Conservation (phyloP, 2,888 invertebrate species). For the Timema cristinae region DNA sequence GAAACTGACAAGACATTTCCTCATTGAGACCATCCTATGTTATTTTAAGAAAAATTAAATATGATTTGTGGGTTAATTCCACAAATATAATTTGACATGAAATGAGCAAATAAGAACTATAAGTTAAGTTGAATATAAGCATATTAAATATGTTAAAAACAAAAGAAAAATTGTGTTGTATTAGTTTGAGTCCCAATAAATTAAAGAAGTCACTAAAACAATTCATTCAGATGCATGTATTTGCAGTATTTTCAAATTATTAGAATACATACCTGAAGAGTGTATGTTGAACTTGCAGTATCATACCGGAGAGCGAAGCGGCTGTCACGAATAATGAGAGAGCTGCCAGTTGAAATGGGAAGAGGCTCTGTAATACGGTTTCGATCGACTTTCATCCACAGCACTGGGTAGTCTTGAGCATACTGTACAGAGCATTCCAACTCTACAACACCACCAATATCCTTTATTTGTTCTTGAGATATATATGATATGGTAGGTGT, state of each 20-base stretch:
- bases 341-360: conserved; percentile 78
- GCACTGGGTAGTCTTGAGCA: conserved; percentile 78
- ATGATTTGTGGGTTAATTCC: no score
- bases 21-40: no score
- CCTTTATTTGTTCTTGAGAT: conserved; percentile 86
- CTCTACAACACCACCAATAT: conserved; percentile 86
- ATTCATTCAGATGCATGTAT: not conserved
- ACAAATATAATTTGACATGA: no score
- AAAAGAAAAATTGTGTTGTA: no score
- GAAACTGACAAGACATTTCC: no score
- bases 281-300: conserved; percentile 73
- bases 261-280: conserved; percentile 55
- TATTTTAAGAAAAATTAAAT: no score
- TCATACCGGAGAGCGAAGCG: conserved; percentile 78
- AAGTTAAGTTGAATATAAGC: no score
- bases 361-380: conserved; percentile 62
- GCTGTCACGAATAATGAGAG: conserved; percentile 78
- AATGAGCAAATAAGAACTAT: no score
- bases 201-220: not conserved
- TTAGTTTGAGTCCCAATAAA: no score
- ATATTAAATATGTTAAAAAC: no score
- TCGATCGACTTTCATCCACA: conserved; percentile 70
- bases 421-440: conserved; percentile 87
- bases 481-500: conserved; percentile 89
- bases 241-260: not conserved